Conservation (phyloP, 2,113 vertebrate species). For the Elaphurus davidianus region DNA sequence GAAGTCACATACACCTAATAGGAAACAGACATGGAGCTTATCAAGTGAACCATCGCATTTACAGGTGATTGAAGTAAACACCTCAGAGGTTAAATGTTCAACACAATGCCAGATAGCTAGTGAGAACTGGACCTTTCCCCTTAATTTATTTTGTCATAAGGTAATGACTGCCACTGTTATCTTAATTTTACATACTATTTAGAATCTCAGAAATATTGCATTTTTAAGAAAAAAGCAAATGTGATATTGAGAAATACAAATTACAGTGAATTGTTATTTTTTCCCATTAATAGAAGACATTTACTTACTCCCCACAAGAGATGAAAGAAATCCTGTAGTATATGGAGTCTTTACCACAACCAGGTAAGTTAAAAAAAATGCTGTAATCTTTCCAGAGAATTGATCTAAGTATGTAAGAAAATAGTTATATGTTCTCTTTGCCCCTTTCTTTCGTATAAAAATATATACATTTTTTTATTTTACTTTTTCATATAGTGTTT, state of each 20-base stretch:
- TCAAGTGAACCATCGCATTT: not conserved
- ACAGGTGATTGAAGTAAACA: not conserved
- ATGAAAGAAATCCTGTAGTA: conserved; percentile 92
- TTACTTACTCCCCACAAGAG: conserved; percentile 94
- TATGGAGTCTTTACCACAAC: conserved; percentile 97
- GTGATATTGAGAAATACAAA: not conserved
- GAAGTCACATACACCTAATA: not conserved
- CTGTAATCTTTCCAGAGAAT: not conserved
- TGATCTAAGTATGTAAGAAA: not conserved
- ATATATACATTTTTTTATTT: not conserved
- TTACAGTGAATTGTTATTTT: conserved; percentile 12
- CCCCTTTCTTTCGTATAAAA: not conserved
- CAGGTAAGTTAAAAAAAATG: conserved; percentile 84
- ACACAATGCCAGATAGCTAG: not conserved
- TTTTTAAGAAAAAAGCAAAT: not conserved
- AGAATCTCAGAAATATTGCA: not conserved
- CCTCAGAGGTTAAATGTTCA: not conserved
- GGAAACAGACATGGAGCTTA: not conserved
- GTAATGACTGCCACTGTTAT: not conserved
- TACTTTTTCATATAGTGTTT: not conserved
- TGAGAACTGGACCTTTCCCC: not conserved
- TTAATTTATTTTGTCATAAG: not conserved
- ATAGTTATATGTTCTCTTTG: not conserved
- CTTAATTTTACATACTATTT: not conserved
- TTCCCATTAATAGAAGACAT: conserved; percentile 89